Base-by-base conservation (phyloP, 2,888 invertebrate genomes). In the Pandemis corylana region DNA sequence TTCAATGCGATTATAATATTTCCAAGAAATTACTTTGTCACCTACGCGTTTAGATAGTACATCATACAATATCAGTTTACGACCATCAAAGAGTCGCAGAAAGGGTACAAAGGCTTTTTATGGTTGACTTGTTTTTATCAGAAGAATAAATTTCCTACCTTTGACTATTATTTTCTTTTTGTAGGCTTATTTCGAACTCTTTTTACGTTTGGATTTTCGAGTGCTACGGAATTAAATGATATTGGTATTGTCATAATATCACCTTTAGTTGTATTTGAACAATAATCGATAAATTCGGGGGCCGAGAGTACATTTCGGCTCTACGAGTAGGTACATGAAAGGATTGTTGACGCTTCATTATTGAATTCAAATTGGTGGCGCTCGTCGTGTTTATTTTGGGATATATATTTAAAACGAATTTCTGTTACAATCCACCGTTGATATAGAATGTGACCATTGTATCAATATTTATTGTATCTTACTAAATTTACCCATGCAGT, bases 31-130 rank as follows among this genome's bases (percentile, higher is more conserved):
- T 56, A 75, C 66, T 71, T 70, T 56, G 67, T 71, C 71, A 66
- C 62, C 71, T 67, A 46, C 69, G 51, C 61, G 65, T 74, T 74
- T 71, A 71, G 63, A 75, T 56, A 71, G 75, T 62, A 66, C 62
- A 66, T 75, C 65, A 66, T 67, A 70, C 53, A 65, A 75, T 74
- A 74, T 75, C 70, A 75, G 67, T 75, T 68, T 75, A 75, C 67
- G 67, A 53, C 75, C 70, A 75, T 75, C 75, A 75, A 75, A 75
- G 62, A 75, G 46, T 75, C 75, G 62, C 67, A 63, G 66, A 75
- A 71, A 75, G 75, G 75, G 75, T 75, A 75, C 70, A 75, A 75
- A 75, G 66, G 71, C 70, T 67, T 75, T 74, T 75, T 71, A 75
- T 75, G 71, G 75, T 67, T 63, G 70, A 71, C 71, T 75, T 71